Evolutionary conservation across 2,113 vertebrate species (phyloP), one percentile per base, ranked within the genome.

Genomic region (Porphyrio hochstetteri): DNA sequence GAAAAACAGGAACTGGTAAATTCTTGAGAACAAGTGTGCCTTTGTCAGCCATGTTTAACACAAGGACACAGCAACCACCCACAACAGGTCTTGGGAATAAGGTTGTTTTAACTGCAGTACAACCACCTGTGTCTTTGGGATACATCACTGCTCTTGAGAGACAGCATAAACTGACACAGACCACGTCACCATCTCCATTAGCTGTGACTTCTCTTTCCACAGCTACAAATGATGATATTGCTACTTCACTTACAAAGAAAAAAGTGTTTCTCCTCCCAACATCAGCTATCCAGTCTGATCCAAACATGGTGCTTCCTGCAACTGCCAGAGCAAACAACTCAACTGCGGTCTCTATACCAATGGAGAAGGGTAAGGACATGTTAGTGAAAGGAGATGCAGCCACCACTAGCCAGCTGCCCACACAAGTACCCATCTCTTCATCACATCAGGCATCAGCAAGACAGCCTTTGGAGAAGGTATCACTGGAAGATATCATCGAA

Each of bases 41-140:
- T 25, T 27, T 50, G 8, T 0, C 60, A 16, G 40, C 82, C 1
- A 0, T 2, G 8, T 3, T 7, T 14, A 5, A 3, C 53, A 16
- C 46, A 1, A 29, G 44, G 44, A 10, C 67, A 25, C 21, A 55
- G 17, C 78, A 42, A 2, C 1, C 10, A 2, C 24, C 44, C 5
- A 1, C 42, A 4, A 78, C 70, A 40, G 36, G 17, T 29, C 64
- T 8, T 8, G 29, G 56, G 2, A 21, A 5, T 2, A 7, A n/a
- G 68, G 42, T 56, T 44, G 25, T 0, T 25, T 44, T 7, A 3
- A 25, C 69, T 29, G 18, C 16, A 1, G 35, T 14, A 28, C 81
- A 35, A 1, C 36, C 61, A 11, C 11, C 46, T 4, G n/a, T 4
- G 15, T 1, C 83, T 86, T 20, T 68, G 33, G 85, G 48, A 53